Base-by-base conservation (phyloP, 2,888 invertebrate genomes). In the Acleris literana region DNA sequence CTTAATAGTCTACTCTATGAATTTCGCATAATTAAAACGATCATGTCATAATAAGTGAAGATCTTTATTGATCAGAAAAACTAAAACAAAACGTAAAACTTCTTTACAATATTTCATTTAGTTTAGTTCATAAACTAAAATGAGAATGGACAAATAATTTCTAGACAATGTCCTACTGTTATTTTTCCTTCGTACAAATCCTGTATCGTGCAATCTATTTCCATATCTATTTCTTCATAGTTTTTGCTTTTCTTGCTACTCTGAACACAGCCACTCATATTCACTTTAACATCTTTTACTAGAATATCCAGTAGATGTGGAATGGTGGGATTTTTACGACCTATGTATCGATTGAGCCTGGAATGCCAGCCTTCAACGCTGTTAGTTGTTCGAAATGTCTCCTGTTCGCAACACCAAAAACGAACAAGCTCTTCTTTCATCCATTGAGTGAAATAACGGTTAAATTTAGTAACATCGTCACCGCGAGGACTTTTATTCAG, bases 101-200 rank as follows among this genome's bases (percentile, higher is more conserved):
- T 44, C n/a, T 44, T 44, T 44, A 44, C 44, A 44, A 44, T 44
- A 44, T 44, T 44, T 44, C 44, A 44, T 44, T n/a, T 44, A 44
- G 44, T n/a, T n/a, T 44, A 29, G 29, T 29, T 29, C 29, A 29
- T 29, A 29, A 29, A 29, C 7, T 29, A 29, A 29, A 29, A 7
- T 29, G 29, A 29, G 29, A 29, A 29, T 29, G 29, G 29, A 29
- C 29, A 29, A 29, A 29, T 29, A 29, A 29, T 29, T 29, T 29
- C 29, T 29, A 29, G 29, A 29, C 29, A 29, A 29, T 29, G 29
- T 29, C 29, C n/a, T n/a, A 44, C 44, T 44, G 44, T 29, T 44
- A 44, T 44, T 44, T 44, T 44, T 44, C 6, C n/a, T 44, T 44
- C 44, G 44, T 44, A 44, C 44, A 44, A n/a, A 44, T n/a, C 44